A percentile compares a stretch with the other conserved stretches of the same genome.
Conservation (phyloP, 2,113 vertebrate genomes). For the Scalopus aquaticus region DNA sequence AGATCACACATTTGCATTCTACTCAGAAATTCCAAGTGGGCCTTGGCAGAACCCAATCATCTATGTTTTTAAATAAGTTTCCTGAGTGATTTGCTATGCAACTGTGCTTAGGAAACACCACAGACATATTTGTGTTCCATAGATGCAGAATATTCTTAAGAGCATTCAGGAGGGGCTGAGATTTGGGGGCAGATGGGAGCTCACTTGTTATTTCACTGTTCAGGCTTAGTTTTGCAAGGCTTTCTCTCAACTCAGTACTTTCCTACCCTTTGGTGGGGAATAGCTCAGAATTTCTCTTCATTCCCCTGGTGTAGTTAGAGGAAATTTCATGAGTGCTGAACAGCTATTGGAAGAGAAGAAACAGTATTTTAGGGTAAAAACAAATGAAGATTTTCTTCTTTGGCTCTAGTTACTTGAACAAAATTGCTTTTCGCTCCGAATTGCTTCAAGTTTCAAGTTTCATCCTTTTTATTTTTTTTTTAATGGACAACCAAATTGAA, state of each 20-base stretch:
- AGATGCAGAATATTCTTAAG: neutral
- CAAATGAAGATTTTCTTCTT: neutral
- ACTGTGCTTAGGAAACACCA: neutral
- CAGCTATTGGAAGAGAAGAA: neutral
- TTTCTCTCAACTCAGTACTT: neutral
- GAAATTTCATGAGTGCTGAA: neutral
- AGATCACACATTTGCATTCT: accelerated
- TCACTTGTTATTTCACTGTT: neutral
- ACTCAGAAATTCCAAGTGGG: neutral
- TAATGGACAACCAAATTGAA: constrained; percentile 40
- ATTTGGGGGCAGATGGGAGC: neutral
- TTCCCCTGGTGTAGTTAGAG: accelerated
- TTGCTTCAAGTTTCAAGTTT: constrained; percentile 22
- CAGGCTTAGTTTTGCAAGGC: accelerated
- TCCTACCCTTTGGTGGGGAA: neutral
- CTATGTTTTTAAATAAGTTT: neutral
- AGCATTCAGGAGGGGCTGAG: neutral
- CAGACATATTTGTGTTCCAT: neutral
- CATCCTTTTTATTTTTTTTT: constrained; percentile 53
- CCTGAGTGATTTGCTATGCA: neutral
- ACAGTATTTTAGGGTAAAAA: neutral
- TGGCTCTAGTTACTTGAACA: constrained; percentile 24
- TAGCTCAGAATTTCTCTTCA: neutral
- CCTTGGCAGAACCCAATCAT: neutral
- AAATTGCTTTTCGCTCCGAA: constrained; percentile 25